Base-by-base conservation (phyloP, 2,113 vertebrate species). In the Prinia subflava region DNA sequence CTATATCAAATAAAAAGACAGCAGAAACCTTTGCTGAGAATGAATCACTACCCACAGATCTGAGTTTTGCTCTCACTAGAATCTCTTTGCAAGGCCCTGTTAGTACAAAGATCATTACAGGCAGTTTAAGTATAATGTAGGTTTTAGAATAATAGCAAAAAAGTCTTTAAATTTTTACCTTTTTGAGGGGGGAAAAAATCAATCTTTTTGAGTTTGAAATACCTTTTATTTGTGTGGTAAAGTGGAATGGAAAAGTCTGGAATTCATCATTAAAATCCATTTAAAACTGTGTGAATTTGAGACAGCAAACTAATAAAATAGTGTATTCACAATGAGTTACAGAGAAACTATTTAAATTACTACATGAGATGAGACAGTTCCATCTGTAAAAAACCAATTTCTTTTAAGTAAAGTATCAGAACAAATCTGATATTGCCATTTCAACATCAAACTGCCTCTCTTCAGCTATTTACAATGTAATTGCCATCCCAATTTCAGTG, bases 401-500 rank as follows among this genome's bases (percentile, higher is more conserved):
- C 22, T 89, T 96, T 91, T 86, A 76, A 85, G 64, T 83, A 83
- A 93, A 84, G 44, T 88, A 96, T 90, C 82, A 93, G 92, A 93
- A 96, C 81, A 90, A 95, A 95, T 80, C 63, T 86, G 83, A 90
- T 95, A 86, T 33, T 83, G 31, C 71, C 50, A 86, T 96, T 95
- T 93, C 71, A 93, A 55, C 71, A 97, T 71, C 76, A 83, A 93
- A 94, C 56, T 93, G 56, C 85, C 25, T 95, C 85, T 88, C 37
- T 86, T 50, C 76, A 75, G 64, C 75, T 93, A 90, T 96, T 96
- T 96, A 93, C 90, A 83, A 37, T 87, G 90, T 88, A 95, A 94
- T 90, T 88, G 79, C 64, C 71, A 92, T 92, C 14, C 64, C 79
- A 92, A 53, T 95, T 93, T 91, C 79, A 89, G 56, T 81, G 64